Base-by-base conservation (phyloP, 2,113 vertebrate species). In the Dolichallabes microphthalmus region DNA sequence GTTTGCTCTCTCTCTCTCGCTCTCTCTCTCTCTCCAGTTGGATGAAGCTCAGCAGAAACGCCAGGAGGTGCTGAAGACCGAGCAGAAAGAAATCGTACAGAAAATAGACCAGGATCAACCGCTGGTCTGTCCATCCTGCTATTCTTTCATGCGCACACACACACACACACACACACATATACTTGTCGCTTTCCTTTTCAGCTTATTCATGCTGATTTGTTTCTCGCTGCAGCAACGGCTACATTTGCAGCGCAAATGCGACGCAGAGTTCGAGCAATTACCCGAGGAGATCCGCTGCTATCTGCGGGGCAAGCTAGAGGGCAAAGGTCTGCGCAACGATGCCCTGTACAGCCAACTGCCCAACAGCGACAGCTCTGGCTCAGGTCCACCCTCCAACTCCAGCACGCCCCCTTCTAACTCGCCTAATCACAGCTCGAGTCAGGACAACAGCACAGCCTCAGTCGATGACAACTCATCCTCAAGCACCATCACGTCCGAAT, bases 31-130 rank as follows among this genome's bases (percentile, higher is more conserved):
- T 61, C 8, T 68, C 0, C 89, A 97, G 96, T 91, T 97, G 91
- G 96, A 97, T 81, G 93, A 95, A 75, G 94, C 95, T 76, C 97
- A 98, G 93, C 93, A 87, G 74, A 95, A 91, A 89, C 95, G 97
- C 20, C 93, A 95, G 1, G 96, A 97, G 0, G 95, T 94, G 83
- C 90, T 98, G 12, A 52, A 90, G 66, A 64, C 88, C 0, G 92
- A 88, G 12, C 95, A 97, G 69, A 92, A 91, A 87, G 95, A 95
- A 7, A 88, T 96, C 9, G 85, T 96, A 6, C 93, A 96, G 58
- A 92, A 92, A 83, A 93, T 98, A 9, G 90, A 93, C 0, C 94
- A 96, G 2, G 95, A 97, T 17, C 90, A 95, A 61, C 94, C 95
- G 20, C 69, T 87, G 95, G 97, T 98, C 86, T 92, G 94, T 63